Evolutionary conservation across 1,140 invertebrate species (phyloP), one percentile per base, ranked within the genome.

Genomic region (Drosophila rufa): DNA sequence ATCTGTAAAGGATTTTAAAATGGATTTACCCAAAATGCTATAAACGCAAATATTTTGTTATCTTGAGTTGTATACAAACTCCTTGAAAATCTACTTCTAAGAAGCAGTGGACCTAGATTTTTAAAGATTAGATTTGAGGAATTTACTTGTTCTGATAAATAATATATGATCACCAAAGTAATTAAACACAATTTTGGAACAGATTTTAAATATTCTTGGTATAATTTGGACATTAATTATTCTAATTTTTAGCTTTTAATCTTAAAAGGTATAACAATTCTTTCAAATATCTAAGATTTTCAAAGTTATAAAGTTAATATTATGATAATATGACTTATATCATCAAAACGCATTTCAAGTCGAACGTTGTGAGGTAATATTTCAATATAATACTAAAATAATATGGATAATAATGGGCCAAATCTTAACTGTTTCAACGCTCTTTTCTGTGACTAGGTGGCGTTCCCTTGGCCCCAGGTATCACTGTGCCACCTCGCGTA

Each of bases 401-500:
- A 30, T 30, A 30, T 30, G 27, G 27, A 30, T 30, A 30, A 5
- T 22, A 22, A 22, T 22, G 2, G 22, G 22, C 22, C 22, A 25
- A 3, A 25, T 25, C 22, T 25, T 25, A 25, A 7, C 27, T 30
- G 5, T 30, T 30, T 6, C 27, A 30, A 30, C 27, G 6, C 27
- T 30, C 27, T 30, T 30, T 60, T 25, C 7, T 4, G 1, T 7
- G 27, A 51, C 17, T 53, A 14, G 27, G 1, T 46, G 36, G 0
- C 11, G 12, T 38, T 1, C 22, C 14, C 7, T 45, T 17, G 15
- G n/a, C 4, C 12, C 9, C 25, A 67, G 59, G 59, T 47, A 22
- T 15, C 45, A 67, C 65, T 67, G 65, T 65, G 12, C 17, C 59
- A 40, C 42, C 58, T 17, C 15, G 19, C 15, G 19, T 22, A 25